Conservation (phyloP, 2,888 invertebrate genomes). For the Arge pagana region DNA sequence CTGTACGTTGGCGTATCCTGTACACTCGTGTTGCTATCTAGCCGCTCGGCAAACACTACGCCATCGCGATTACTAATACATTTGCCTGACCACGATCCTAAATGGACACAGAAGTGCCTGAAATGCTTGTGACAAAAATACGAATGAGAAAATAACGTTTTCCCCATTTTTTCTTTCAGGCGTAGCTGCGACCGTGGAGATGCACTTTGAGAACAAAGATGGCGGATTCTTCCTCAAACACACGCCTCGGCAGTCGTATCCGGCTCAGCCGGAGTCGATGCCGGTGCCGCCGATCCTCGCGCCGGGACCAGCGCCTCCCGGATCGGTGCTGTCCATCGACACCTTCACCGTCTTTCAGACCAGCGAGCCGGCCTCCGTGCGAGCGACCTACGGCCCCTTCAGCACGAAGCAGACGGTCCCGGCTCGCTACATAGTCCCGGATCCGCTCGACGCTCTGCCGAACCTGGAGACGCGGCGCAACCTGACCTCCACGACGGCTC, state of each 20-base stretch:
- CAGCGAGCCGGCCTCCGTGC: conserved; percentile 86
- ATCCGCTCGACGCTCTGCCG: conserved; percentile 71
- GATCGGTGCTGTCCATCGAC: conserved; percentile 79
- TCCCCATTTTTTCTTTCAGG: conserved; percentile 65
- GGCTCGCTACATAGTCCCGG: conserved; percentile 85
- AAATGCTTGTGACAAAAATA: too few species aligned
- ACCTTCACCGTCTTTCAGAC: conserved; percentile 91
- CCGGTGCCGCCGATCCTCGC: conserved; percentile 51
- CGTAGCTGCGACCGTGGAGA: conserved; percentile 75
- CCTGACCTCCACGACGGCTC: conserved; percentile 58
- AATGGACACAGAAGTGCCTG: too few species aligned
- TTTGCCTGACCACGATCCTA: too few species aligned
- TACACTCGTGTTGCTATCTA: too few species aligned
- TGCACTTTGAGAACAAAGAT: conserved; percentile 90
- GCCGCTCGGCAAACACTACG: too few species aligned
- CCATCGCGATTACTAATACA: too few species aligned
- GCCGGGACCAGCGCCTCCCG: conserved; percentile 60
- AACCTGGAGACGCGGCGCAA: conserved; percentile 48
- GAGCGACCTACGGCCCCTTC: conserved; percentile 93
- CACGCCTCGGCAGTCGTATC: conserved; percentile 72
- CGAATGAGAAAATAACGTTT: too few species aligned
- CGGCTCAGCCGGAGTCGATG: conserved; percentile 47
- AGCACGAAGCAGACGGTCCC: conserved; percentile 94
- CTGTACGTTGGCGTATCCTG: too few species aligned
- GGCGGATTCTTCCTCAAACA: conserved; percentile 90